Evolutionary conservation across 2,797 vertebrate species (phyloP), one percentile per base, ranked within the genome.

Genomic region (Rousettus madagascariensis): DNA sequence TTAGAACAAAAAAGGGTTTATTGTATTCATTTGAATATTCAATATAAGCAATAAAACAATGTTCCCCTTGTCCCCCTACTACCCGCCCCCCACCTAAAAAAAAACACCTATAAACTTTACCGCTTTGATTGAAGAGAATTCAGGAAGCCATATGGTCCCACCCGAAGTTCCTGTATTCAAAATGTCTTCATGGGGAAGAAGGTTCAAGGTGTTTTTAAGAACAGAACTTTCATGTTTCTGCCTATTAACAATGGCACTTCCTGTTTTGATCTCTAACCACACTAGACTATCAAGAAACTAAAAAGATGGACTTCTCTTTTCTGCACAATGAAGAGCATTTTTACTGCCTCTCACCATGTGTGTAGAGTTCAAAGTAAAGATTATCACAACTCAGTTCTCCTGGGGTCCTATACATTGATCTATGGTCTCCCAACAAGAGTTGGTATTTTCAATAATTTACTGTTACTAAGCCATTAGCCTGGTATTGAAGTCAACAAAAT

Each of bases 161-260:
- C 97, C 96, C 96, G 74, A 72, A 88, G 71, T 96, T 93, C 91
- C 89, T 86, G 84, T 72, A 77, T 93, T 90, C 86, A 94, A 86
- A 96, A 95, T 88, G 87, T 92, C 92, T 69, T 95, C 95, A 24
- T 61, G 69, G 91, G 96, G 68, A 95, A 87, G 90, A 95, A 72
- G 22, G 85, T 57, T 83, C 78, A 90, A 94, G 87, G 72, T 93
- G 95, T 85, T 97, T 93, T 93, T 83, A 71, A 96, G 69, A 80
- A 71, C 30, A 61, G 38, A 80, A 72, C 97, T 97, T 97, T 97
- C 71, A 96, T 79, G 96, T 97, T 83, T 79, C 77, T 80, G 69
- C 49, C 43, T 72, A 13, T 66, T 90, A 97, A 97, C 97, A 97
- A 97, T 95, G 90, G 79, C 19, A 57, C 90, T 96, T 97, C 97